Conservation (phyloP, 2,797 vertebrate species). For the Enteromius unitaeniatus region DNA sequence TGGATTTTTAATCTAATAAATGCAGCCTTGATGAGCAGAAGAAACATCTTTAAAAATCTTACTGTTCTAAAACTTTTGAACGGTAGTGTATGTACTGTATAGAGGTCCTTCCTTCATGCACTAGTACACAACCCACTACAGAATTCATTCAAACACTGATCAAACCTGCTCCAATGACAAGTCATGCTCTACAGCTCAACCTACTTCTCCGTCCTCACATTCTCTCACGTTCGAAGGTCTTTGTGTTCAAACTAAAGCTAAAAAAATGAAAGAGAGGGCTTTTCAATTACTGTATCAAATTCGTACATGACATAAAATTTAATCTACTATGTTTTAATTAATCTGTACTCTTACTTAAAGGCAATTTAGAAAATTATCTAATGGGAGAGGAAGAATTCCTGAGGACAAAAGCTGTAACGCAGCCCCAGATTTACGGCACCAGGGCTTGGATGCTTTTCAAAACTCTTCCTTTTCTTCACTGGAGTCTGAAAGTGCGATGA, state of each 20-base stretch:
- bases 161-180: neutral
- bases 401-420: constrained; percentile 64
- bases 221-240: constrained; percentile 53
- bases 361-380: constrained; percentile 81
- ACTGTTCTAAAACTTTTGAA: too few species aligned
- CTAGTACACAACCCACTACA: neutral
- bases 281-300: constrained; percentile 78
- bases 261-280: constrained; percentile 65
- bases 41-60: too few species aligned
- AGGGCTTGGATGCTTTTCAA: constrained; percentile 5
- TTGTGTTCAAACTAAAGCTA: constrained; percentile 65
- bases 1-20: too few species aligned
- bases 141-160: neutral
- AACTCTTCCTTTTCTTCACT: neutral
- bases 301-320: constrained; percentile 77
- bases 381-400: constrained; percentile 62
- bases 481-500: neutral
- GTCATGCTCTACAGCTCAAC: neutral
- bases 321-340: constrained; percentile 82
- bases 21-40: too few species aligned
- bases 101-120: neutral
- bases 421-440: constrained; percentile 48
- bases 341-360: constrained; percentile 82
- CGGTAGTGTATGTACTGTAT: too few species aligned
- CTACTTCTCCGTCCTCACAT: neutral